These are phyloP conservation scores for Drosophila mettleri DNA, from an alignment of 2,888 invertebrate species.

Conservation along the genomic window DNA sequence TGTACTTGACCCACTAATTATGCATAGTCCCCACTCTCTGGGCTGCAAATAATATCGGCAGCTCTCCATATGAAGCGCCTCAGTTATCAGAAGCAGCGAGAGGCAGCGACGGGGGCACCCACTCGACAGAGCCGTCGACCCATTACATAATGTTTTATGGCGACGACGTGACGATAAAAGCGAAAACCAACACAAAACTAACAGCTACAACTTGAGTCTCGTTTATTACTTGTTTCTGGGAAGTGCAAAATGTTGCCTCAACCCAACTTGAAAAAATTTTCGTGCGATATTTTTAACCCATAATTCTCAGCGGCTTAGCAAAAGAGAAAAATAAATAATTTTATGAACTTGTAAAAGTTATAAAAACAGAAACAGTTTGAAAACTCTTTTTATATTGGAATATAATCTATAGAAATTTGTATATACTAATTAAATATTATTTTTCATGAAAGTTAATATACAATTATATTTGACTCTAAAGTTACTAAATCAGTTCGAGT, in stretches of 20 bases:
- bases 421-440: no score
- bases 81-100: constrained; percentile 12
- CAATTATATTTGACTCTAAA: no score
- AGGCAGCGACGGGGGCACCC: constrained; percentile 2
- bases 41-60: constrained; percentile 14
- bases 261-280: constrained; percentile 14
- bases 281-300: constrained; percentile 20
- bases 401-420: no score
- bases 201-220: constrained; percentile 14
- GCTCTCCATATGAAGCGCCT: background rate
- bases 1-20: constrained; percentile 74
- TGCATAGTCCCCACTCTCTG: constrained; percentile 19
- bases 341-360: constrained; percentile 3
- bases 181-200: constrained; percentile 18
- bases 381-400: no score
- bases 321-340: background rate
- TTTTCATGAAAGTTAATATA: no score
- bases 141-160: constrained; percentile 67
- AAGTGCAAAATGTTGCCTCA: constrained; percentile 19
- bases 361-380: background rate
- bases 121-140: constrained; percentile 25
- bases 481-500: no score
- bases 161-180: constrained; percentile 68
- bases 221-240: constrained; percentile 23
- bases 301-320: background rate